Conservation (phyloP, 2,888 invertebrate species). For the Nephrocerus scutellatus region DNA sequence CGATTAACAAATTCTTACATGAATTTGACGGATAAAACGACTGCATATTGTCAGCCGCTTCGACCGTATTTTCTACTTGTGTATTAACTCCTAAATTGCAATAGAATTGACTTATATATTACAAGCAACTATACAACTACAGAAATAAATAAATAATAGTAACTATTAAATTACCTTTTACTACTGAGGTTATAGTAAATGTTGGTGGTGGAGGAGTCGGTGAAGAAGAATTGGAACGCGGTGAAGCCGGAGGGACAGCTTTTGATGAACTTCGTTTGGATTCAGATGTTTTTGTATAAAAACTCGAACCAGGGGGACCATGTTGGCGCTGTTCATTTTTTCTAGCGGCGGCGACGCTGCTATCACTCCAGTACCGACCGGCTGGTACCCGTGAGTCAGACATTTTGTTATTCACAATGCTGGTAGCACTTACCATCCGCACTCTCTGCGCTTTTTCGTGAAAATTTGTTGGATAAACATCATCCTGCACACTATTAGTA, state of each 20-base stretch:
- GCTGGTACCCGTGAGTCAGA: conserved; percentile 13
- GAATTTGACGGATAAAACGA: conserved; percentile 19
- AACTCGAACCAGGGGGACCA: conserved; percentile 11
- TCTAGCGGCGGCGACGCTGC: background rate
- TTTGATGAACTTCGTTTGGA: too few species aligned
- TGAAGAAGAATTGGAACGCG: too few species aligned
- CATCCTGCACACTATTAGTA: conserved; percentile 18
- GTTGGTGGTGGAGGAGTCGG: too few species aligned
- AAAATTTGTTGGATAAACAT: conserved; percentile 2
- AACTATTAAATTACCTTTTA: too few species aligned
- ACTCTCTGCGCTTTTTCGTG: conserved; percentile 2
- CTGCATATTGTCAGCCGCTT: conserved; percentile 22
- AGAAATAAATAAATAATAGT: too few species aligned
- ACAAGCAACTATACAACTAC: too few species aligned
- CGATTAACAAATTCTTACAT: too few species aligned
- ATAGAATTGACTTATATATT: too few species aligned
- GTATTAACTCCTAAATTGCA: too few species aligned
- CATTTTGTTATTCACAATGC: conserved; percentile 29
- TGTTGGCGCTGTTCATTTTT: conserved; percentile 18
- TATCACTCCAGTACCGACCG: conserved; percentile 27
- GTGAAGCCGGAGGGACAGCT: too few species aligned
- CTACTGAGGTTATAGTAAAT: too few species aligned
- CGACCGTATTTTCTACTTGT: conserved; percentile 18
- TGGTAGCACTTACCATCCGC: conserved; percentile 28
- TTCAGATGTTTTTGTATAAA: too few species aligned